Evolutionary conservation across 2,797 vertebrate species (phyloP).

Genomic region (Alosa sapidissima): DNA sequence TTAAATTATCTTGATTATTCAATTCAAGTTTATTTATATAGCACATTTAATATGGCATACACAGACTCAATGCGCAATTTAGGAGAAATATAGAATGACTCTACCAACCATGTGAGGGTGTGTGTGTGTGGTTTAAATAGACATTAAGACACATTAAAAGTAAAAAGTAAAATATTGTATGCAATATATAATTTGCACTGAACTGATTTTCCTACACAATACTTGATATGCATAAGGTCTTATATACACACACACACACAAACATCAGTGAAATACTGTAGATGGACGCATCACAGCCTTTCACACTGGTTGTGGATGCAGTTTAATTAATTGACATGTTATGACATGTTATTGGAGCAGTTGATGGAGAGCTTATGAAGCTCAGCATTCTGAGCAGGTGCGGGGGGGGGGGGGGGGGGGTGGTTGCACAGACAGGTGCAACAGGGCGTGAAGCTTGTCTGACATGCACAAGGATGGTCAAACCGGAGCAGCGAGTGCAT

Average conservation of each 20-base stretch:
- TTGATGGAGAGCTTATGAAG: background rate
- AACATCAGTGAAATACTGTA: background rate
- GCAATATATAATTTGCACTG: background rate
- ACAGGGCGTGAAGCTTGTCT: background rate
- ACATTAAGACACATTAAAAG: no score
- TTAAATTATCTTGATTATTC: background rate
- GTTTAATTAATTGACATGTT: constrained; percentile 2
- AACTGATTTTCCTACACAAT: background rate
- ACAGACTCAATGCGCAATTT: no score
- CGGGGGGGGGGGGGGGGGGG: background rate
- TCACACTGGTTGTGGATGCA: background rate
- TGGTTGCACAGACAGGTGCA: background rate
- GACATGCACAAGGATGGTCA: background rate
- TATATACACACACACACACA: background rate
- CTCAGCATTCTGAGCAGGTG: background rate
- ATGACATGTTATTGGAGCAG: background rate
- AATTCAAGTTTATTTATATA: no score
- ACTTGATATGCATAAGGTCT: background rate
- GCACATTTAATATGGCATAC: no score
- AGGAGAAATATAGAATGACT: no score
- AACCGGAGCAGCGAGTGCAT: background rate
- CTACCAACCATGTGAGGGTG: no score
- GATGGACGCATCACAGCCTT: background rate
- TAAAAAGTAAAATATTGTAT: background rate
- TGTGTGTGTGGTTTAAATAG: no score